Base-by-base conservation (phyloP, 30 jellyfish, hydroid and myxozoan species). In the Aurelia sp. region DNA sequence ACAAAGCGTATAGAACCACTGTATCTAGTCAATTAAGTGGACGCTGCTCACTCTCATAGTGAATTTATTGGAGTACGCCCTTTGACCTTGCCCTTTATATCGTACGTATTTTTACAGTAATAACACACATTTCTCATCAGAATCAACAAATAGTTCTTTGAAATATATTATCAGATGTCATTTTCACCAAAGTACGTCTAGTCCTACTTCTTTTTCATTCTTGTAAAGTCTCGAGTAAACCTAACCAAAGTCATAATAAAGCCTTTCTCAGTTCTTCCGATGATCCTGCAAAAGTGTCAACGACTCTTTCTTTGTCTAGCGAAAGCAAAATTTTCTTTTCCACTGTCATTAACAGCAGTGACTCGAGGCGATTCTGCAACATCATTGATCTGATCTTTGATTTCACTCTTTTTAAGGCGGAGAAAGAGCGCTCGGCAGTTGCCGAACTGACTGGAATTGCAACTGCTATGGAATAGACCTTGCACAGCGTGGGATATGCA, bases 351-450 rank as follows among this genome's bases (percentile, higher is more conserved):
- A 75, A 59, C 78, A 75, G 73, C 66, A 71, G 35, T 48, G 86
- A 74, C 57, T 52, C 86, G 17, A 74, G 76, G 74, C 74, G 86
- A 74, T 52, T 19, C 86, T 74, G 86, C 58, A 74, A 59, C 86
- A 74, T 74, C 86, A 74, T 74, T 33, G 74, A 74, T 20, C 86
- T 19, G 57, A 74, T 74, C 53, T 74, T 57, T 50, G 73, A 48
- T 18, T 74, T 74, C 58, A 74, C 78, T 20, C 86, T 74, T 74
- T 74, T 48, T 52, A 74, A 53, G 52, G 86, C 74, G 53, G 86
- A 74, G 86, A 74, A 74, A 52, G 74, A 74, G 74, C 73, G 78
- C 86, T 74, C 78, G 22, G 86, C 86, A 74, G 86, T 74, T 71
- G 82, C 82, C 16, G 82, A 37, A 71, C 82, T 71, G 82, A 71